Evolutionary conservation across 2,797 vertebrate species (phyloP).

Genomic region (Glossophaga mutica): DNA sequence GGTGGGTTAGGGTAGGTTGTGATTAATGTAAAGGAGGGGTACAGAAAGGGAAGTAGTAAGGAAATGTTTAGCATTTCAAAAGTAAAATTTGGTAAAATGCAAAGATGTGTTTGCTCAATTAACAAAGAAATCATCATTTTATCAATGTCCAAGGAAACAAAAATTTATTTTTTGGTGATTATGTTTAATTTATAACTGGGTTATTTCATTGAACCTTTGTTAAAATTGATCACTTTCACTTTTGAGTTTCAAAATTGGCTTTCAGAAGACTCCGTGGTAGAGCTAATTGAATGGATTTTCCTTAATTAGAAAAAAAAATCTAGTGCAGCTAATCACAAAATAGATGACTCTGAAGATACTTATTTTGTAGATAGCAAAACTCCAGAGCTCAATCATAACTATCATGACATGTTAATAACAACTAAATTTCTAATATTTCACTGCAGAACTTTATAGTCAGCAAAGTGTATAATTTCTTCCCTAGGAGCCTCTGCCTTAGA

Average conservation of each 20-base stretch:
- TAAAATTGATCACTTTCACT: conserved; percentile 30
- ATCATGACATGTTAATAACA: not conserved
- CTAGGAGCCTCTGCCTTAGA: conserved; percentile 38
- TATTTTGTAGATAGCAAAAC: not conserved
- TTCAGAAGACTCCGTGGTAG: conserved; percentile 8
- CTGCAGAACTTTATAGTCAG: conserved; percentile 12
- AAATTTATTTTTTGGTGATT: conserved; percentile 52
- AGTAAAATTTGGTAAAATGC: not conserved
- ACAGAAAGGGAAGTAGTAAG: not conserved
- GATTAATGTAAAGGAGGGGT: not conserved
- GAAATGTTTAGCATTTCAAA: not conserved
- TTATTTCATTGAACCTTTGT: conserved; percentile 61
- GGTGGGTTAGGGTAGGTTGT: not conserved
- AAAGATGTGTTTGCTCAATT: not conserved
- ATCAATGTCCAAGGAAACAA: not conserved
- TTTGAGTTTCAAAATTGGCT: conserved; percentile 52
- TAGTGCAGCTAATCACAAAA: not conserved
- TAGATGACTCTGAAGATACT: conserved; percentile 39
- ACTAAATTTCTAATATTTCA: conserved; percentile 23
- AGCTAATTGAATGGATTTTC: conserved; percentile 54
- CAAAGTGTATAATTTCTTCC: conserved; percentile 63
- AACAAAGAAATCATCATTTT: not conserved
- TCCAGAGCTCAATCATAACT: not conserved
- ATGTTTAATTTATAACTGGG: conserved; percentile 17
- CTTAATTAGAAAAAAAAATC: conserved; percentile 65